Evolutionary conservation across 2,113 vertebrate species (phyloP).

Genomic region (Clarias gariepinus): DNA sequence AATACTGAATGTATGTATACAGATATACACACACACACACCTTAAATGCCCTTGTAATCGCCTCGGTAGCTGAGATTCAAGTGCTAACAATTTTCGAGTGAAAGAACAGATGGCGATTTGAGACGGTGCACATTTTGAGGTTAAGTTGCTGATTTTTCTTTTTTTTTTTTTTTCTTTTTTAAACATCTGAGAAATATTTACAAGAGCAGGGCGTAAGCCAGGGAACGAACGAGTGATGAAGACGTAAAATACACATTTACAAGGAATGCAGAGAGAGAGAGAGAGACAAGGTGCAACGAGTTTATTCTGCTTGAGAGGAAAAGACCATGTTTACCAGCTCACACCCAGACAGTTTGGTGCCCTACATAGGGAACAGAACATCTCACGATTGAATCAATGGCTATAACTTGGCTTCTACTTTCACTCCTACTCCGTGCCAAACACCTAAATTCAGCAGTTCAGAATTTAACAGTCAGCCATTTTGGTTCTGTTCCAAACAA

Average conservation of each 20-base stretch:
- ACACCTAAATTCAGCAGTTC: no score
- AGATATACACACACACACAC: no score
- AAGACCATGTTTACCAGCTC: background rate
- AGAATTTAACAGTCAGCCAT: background rate
- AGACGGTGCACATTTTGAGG: background rate
- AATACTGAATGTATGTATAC: no score
- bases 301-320: constrained; percentile 38
- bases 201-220: constrained; percentile 1
- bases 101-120: constrained; percentile 12
- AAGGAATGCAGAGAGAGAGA: constrained; percentile 26
- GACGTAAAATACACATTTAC: constrained; percentile 1
- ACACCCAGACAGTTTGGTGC: background rate
- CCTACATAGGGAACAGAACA: background rate
- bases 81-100: background rate
- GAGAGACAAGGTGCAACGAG: constrained; percentile 39
- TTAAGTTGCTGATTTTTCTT: background rate
- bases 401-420: no score
- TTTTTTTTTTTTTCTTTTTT: background rate
- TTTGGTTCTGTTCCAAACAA: background rate
- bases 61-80: constrained; percentile 15
- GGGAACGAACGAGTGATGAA: constrained; percentile 34
- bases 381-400: background rate
- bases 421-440: no score
- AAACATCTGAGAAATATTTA: constrained; percentile 63
- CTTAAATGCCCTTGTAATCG: constrained; percentile 56